Evolutionary conservation across 2,888 invertebrate genomes (phyloP).

Genomic region (Thereva unica): DNA sequence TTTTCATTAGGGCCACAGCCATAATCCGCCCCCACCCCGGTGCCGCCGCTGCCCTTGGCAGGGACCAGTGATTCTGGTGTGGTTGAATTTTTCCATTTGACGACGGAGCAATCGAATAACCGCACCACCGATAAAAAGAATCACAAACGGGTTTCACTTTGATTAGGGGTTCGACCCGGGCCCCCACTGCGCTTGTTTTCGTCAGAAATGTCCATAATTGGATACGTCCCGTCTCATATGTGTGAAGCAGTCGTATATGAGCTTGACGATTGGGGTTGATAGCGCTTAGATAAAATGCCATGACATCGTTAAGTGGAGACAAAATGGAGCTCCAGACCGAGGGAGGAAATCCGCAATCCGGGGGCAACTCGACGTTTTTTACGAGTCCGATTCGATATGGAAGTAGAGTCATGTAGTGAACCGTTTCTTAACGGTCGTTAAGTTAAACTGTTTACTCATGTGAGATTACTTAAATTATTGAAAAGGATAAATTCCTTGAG

Average conservation of each 20-base stretch:
- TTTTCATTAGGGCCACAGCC: slow-evolving; percentile 19
- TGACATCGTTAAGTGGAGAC: slow-evolving; percentile 28
- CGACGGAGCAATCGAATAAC: slow-evolving; percentile 26
- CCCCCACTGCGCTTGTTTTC: neutral
- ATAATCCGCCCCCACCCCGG: slow-evolving; percentile 9
- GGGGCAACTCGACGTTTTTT: slow-evolving; percentile 29
- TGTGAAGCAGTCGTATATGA: slow-evolving; percentile 27
- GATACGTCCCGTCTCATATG: slow-evolving; percentile 19
- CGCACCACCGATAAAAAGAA: slow-evolving; percentile 29
- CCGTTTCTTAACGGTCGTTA: slow-evolving; percentile 32
- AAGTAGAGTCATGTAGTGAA: neutral
- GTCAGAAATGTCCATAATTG: neutral
- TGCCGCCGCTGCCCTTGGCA: slow-evolving; percentile 1
- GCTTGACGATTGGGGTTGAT: slow-evolving; percentile 32
- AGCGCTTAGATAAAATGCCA: slow-evolving; percentile 26
- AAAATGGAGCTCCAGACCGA: slow-evolving; percentile 10
- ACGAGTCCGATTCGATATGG: slow-evolving; percentile 6
- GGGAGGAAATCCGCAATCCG: slow-evolving; percentile 11
- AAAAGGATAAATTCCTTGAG: slow-evolving; percentile 22
- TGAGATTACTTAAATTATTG: slow-evolving; percentile 33
- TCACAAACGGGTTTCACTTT: slow-evolving; percentile 14
- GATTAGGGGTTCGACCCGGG: too few relatives aligned
- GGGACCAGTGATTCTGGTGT: slow-evolving; percentile 10
- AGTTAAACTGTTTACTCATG: slow-evolving; percentile 32
- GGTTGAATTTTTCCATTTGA: slow-evolving; percentile 21